Conservation (phyloP, 2,113 vertebrate genomes). For the Oreochromis aureus region DNA sequence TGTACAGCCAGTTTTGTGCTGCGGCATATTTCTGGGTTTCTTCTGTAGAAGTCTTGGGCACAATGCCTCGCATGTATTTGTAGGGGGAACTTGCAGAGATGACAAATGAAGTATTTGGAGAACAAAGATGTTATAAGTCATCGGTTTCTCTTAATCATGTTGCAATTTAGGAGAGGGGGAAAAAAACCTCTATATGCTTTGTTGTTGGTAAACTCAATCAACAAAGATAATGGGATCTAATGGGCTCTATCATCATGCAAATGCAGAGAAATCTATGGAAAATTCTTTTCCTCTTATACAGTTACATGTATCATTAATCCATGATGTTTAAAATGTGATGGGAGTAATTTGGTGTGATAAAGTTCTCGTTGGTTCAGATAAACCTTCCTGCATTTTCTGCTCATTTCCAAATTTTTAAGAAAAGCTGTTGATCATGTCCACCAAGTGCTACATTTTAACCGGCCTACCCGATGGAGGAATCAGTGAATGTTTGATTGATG, state of each 20-base stretch:
- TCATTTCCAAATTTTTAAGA: neutral
- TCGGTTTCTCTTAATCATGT: constrained; percentile 42
- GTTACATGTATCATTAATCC: constrained; percentile 25
- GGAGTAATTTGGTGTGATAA: neutral
- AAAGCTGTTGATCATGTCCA: neutral
- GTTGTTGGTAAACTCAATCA: constrained; percentile 47
- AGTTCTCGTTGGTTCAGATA: neutral
- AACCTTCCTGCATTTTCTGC: neutral
- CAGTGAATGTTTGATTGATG: neutral
- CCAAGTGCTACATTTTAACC: neutral
- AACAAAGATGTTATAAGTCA: constrained; percentile 22
- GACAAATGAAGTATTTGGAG: constrained; percentile 32
- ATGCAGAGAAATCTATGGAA: constrained; percentile 4
- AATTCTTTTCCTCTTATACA: neutral
- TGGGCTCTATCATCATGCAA: constrained; percentile 29
- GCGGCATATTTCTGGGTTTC: neutral
- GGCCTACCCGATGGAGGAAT: neutral
- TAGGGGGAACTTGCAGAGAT: constrained; percentile 20
- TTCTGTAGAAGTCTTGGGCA: neutral
- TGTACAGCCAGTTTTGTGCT: neutral
- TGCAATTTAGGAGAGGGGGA: constrained; percentile 1
- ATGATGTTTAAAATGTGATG: constrained; percentile 3
- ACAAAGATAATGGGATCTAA: constrained; percentile 40
- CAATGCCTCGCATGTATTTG: neutral
- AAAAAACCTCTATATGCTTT: neutral